Conservation (phyloP, 2,797 vertebrate genomes). For the Pyrocephalus nanus region DNA sequence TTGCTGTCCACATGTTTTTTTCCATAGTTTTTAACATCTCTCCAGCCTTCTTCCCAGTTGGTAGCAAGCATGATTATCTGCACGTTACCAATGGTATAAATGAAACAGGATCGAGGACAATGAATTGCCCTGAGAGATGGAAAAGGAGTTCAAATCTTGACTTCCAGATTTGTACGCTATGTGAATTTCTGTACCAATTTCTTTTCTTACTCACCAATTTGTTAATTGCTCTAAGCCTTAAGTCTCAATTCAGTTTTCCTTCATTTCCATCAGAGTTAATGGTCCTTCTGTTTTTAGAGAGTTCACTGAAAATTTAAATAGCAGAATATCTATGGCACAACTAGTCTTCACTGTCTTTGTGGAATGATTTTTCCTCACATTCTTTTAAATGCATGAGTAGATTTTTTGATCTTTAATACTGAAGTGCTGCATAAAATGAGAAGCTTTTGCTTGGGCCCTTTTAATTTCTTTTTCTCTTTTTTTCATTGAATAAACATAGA, state of each 20-base stretch:
- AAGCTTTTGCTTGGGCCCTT: background rate
- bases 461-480: background rate
- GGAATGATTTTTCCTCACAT: background rate
- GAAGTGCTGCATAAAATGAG: background rate
- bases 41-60: background rate
- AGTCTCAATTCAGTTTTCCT: background rate
- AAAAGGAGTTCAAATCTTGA: background rate
- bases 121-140: background rate
- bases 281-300: background rate
- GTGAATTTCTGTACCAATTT: background rate
- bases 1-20: background rate
- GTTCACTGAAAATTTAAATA: background rate
- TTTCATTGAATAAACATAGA: background rate
- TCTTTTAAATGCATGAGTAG: background rate
- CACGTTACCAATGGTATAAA: background rate
- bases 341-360: background rate
- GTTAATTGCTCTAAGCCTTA: background rate
- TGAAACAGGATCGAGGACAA: background rate
- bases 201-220: background rate
- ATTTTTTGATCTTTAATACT: background rate
- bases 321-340: background rate
- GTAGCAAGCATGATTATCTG: background rate
- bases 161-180: background rate
- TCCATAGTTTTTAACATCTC: background rate
- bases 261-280: background rate